Evolutionary conservation across 2,797 vertebrate species (phyloP), one percentile per base, ranked within the genome.

Genomic region (Sebastes miniatus): DNA sequence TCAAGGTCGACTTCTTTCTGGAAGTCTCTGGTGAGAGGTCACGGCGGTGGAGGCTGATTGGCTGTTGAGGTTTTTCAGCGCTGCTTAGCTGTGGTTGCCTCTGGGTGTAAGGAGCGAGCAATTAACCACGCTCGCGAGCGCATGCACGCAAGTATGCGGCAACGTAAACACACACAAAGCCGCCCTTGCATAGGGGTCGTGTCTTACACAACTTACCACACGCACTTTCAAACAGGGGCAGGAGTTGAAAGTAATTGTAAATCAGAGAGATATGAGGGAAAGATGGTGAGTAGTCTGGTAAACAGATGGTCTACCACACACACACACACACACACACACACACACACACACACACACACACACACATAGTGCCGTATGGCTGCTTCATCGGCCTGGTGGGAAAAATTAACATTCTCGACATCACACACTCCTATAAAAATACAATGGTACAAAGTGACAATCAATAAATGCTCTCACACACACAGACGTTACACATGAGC

Each of bases 191-290:
- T 31, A 31, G 89, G 89, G 88, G 85, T 88, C 86, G 67, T 78
- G 87, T 92, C 85, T 88, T 88, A 90, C 87, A 90, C 80, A 89
- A 85, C 83, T 76, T 85, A 85, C 88, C 90, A 89, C 90, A 86
- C 90, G 87, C 84, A 80, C 84, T 89, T 93, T 92, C 86, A 89
- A 93, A 90, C 80, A 68, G 80, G 90, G 87, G 83, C 81, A 87
- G 82, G 84, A 92, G 88, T 93, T 94, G 77, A 93, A 94, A 94
- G 93, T 91, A 86, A 94, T 94, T 94, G 88, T 93, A 92, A 95
- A 95, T 95, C 94, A 94, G 84, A 91, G 83, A 89, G 90, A 92
- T 93, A 93, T 91, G 92, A 94, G 85, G 76, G 86, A 93, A 90
- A 93, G 90, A 88, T 91, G 92, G 86, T 88, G 87, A 82, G 67